Conservation (phyloP, 1,140 invertebrate genomes). For the Lordiphosa stackelbergi region DNA sequence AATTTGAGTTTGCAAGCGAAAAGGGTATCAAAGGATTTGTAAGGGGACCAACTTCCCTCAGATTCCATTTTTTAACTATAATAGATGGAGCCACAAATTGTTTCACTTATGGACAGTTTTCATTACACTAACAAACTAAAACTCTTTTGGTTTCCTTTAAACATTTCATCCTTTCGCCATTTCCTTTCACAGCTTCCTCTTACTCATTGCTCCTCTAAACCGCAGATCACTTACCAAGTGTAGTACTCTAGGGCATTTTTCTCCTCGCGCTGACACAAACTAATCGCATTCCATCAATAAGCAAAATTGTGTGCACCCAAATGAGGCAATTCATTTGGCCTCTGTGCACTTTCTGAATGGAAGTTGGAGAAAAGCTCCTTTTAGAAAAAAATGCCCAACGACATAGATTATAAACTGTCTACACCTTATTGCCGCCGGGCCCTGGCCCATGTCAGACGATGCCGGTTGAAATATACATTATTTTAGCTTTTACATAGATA, state of each 20-base stretch:
- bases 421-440: constrained; percentile 59
- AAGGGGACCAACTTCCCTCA: constrained; percentile 11
- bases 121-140: no score
- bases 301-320: constrained; percentile 60
- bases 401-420: constrained; percentile 71
- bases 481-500: constrained; percentile 2
- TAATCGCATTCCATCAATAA: constrained; percentile 71
- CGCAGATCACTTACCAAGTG: constrained; percentile 34
- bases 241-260: constrained; percentile 41
- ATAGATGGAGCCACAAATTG: no score
- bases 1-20: constrained; percentile 4
- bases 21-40: constrained; percentile 6
- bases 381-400: constrained; percentile 39
- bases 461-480: constrained; percentile 48
- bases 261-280: constrained; percentile 53
- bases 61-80: no score
- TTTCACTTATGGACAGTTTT: no score
- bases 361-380: constrained; percentile 28
- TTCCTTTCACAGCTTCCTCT: no score
- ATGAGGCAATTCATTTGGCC: constrained; percentile 64
- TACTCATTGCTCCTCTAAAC: background rate
- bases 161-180: no score
- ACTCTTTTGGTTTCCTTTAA: no score
- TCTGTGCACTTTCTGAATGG: constrained; percentile 34
- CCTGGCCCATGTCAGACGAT: constrained; percentile 33